These are phyloP conservation scores for Sterrhoptilus dennistouni DNA, from an alignment of 2,113 vertebrate genomes.

Conservation along the genomic window DNA sequence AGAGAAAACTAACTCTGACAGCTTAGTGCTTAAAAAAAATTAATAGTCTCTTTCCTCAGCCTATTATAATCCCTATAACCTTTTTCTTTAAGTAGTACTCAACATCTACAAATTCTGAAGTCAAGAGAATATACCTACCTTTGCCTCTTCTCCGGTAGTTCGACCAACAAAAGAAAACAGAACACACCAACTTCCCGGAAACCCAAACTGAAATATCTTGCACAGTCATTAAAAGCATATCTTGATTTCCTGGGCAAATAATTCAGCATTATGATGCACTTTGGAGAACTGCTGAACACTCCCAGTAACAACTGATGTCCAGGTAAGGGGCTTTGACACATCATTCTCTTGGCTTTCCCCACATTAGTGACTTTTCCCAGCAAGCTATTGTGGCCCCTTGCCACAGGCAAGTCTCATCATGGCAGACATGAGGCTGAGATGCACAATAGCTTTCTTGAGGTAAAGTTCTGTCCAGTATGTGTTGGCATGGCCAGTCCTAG, in stretches of 20 bases:
- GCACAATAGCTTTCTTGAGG: neutral
- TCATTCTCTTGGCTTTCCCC: neutral
- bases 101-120: neutral
- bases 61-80: neutral
- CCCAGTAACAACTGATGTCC: neutral
- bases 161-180: neutral
- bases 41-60: neutral
- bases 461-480: neutral
- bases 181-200: neutral
- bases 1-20: neutral
- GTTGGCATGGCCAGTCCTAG: neutral
- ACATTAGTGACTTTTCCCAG: neutral
- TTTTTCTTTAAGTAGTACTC: neutral
- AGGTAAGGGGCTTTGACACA: neutral
- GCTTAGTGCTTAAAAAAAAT: neutral
- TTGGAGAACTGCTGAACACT: neutral
- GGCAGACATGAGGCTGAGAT: neutral
- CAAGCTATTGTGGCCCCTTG: neutral
- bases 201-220: neutral
- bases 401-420: neutral
- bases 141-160: neutral
- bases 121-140: neutral
- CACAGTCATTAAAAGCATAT: neutral
- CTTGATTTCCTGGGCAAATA: neutral
- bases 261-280: rapidly evolving